A percentile compares a stretch with the other conserved stretches of the same genome.
phyloP scores from a whole-genome alignment of 2,888 invertebrate species.

The Eilema griseolum region DNA sequence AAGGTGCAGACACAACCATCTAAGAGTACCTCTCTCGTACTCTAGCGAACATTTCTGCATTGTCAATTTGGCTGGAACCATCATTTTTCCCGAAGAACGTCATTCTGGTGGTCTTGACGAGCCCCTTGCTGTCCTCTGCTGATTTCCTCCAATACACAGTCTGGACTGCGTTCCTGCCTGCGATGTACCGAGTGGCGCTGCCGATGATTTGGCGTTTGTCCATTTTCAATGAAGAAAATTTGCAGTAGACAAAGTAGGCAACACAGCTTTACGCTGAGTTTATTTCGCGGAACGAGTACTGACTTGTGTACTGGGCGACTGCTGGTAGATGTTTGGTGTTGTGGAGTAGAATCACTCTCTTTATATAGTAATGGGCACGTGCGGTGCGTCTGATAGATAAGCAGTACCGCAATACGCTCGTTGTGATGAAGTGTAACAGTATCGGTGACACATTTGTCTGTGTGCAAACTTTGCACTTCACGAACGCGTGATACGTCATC shows the following conservation, averaged over 20 bases:
- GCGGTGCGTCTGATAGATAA: conserved; percentile 65
- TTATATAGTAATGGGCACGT: conserved; percentile 69
- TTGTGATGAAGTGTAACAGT: conserved; percentile 52
- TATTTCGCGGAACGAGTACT: conserved; percentile 12
- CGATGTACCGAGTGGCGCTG: conserved; percentile 90
- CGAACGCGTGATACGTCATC: conserved; percentile 62
- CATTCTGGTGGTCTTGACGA: conserved; percentile 86
- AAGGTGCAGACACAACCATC: conserved; percentile 19
- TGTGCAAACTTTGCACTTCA: conserved; percentile 72
- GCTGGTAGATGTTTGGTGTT: conserved; percentile 30
- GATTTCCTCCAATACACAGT: conserved; percentile 92
- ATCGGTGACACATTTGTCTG: conserved; percentile 54
- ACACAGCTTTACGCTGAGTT: conserved; percentile 34
- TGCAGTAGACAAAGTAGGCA: conserved; percentile 37
- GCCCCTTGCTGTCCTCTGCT: conserved; percentile 78
- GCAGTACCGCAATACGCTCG: conserved; percentile 55
- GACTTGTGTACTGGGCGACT: conserved; percentile 29
- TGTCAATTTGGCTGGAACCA: conserved; percentile 76
- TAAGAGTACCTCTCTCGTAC: conserved; percentile 79
- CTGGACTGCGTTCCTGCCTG: conserved; percentile 91
- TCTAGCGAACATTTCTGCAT: conserved; percentile 80
- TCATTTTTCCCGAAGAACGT: conserved; percentile 87
- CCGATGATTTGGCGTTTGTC: conserved; percentile 88
- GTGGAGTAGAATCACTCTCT: conserved; percentile 19
- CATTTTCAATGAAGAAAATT: conserved; percentile 60